Conservation (phyloP, 2,797 vertebrate genomes). For the Clamator glandarius region DNA sequence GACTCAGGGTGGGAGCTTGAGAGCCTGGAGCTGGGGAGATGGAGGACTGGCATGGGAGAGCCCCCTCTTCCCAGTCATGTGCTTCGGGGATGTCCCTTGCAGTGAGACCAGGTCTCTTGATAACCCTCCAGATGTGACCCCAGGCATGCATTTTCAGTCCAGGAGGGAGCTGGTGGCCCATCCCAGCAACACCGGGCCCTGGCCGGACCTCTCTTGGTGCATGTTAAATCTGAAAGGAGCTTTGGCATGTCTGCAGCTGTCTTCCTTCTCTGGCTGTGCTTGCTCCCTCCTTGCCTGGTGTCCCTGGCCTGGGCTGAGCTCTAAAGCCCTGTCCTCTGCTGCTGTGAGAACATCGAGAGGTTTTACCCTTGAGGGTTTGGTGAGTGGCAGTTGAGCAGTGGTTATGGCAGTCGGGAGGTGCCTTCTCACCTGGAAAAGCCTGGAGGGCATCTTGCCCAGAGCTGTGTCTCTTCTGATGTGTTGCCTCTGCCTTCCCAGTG, state of each 20-base stretch:
- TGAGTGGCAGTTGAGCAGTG: neutral
- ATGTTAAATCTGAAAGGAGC: neutral
- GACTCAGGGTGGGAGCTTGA: neutral
- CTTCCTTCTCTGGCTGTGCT: neutral
- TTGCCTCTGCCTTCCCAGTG: neutral
- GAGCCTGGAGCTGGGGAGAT: neutral
- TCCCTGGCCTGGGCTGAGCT: neutral
- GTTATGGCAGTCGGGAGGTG: neutral
- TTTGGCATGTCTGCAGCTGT: slow-evolving; percentile 40
- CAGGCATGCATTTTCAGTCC: neutral
- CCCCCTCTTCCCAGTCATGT: neutral
- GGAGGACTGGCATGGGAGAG: neutral
- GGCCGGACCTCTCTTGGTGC: neutral
- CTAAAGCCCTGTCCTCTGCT: neutral
- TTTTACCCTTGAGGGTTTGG: neutral
- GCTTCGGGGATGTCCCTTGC: neutral
- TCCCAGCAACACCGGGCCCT: neutral
- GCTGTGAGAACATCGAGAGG: rapidly evolving
- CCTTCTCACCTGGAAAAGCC: neutral
- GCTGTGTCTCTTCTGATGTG: neutral
- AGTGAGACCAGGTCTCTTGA: neutral
- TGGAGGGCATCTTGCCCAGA: neutral
- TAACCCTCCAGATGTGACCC: rapidly evolving
- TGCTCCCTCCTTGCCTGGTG: neutral
- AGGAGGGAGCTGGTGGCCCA: neutral